phyloP scores from a whole-genome alignment of 2,888 invertebrate species.

The Pollenia griseotomentosa region DNA sequence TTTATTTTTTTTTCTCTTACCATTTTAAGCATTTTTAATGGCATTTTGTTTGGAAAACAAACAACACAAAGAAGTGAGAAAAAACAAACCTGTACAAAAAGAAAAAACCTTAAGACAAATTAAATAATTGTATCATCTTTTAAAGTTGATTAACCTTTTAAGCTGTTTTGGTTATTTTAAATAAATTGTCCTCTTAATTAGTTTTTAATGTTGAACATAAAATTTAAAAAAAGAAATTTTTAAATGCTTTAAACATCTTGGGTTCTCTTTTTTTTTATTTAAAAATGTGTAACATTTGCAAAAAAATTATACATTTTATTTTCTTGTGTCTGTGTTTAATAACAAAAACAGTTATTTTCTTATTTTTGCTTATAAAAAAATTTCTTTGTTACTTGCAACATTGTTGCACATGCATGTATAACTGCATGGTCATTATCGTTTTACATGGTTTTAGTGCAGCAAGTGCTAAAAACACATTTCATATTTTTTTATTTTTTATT shows the following conservation, averaged over 20 bases:
- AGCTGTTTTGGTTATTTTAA: neutral
- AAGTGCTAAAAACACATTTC: neutral
- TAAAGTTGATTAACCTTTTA: constrained; percentile 55
- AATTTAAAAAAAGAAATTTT: neutral
- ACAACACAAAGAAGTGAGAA: constrained; percentile 10
- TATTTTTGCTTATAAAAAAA: neutral
- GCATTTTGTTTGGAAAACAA: constrained; percentile 44
- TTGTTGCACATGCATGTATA: constrained; percentile 44
- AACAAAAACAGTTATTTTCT: constrained; percentile 21
- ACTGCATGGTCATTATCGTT: constrained; percentile 18
- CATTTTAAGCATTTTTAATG: constrained; percentile 57
- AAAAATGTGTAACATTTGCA: neutral
- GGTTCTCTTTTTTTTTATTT: neutral
- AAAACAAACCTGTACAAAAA: neutral
- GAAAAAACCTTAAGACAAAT: neutral
- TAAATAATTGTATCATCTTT: constrained; percentile 53
- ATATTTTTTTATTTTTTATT: neutral
- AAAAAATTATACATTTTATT: neutral
- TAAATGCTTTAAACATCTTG: neutral
- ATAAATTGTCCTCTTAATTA: constrained; percentile 41
- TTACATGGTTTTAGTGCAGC: neutral
- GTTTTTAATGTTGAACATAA: constrained; percentile 21
- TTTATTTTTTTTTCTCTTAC: constrained; percentile 4
- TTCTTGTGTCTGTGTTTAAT: neutral
- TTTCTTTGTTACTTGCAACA: constrained; percentile 32